These are phyloP conservation scores for Dasyprocta punctata DNA, from an alignment of 2,113 vertebrate species.

Conservation along the genomic window DNA sequence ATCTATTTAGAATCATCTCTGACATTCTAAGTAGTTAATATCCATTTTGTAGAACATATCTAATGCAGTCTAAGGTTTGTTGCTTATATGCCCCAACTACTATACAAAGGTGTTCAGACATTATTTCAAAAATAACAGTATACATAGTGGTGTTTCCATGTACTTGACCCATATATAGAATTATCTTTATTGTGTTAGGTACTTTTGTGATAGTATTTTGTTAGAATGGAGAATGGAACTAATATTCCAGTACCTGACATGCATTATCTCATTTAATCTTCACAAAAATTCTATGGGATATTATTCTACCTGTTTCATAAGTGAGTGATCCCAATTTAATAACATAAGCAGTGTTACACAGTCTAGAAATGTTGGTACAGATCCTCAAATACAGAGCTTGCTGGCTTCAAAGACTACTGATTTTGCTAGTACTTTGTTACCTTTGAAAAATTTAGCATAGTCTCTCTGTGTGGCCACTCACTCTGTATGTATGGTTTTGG, in stretches of 20 bases:
- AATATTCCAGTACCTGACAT: not conserved
- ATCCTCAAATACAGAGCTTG: not conserved
- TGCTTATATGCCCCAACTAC: not conserved
- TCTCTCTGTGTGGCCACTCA: not conserved
- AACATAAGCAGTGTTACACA: not conserved
- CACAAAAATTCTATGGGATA: not conserved
- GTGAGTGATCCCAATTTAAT: not conserved
- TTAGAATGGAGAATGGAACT: conserved; percentile 12
- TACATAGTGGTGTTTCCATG: not conserved
- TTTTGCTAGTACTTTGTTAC: conserved; percentile 43
- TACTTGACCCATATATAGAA: not conserved
- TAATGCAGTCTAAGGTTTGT: conserved; percentile 30
- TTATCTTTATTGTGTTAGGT: conserved; percentile 56
- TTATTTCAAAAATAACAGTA: conserved; percentile 35
- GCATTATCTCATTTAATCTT: conserved; percentile 43
- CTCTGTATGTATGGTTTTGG: not conserved
- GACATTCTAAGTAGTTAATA: conserved; percentile 17
- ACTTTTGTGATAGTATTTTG: conserved; percentile 41
- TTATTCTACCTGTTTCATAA: conserved; percentile 20
- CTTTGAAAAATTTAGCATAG: conserved; percentile 18
- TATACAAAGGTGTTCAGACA: conserved; percentile 20
- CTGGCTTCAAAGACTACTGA: conserved; percentile 3
- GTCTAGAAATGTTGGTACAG: not conserved
- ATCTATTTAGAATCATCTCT: conserved; percentile 41
- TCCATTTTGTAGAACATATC: conserved; percentile 44